Evolutionary conservation across 1,140 invertebrate genomes (phyloP), one percentile per base, ranked within the genome.

Genomic region (Zaprionus capensis): DNA sequence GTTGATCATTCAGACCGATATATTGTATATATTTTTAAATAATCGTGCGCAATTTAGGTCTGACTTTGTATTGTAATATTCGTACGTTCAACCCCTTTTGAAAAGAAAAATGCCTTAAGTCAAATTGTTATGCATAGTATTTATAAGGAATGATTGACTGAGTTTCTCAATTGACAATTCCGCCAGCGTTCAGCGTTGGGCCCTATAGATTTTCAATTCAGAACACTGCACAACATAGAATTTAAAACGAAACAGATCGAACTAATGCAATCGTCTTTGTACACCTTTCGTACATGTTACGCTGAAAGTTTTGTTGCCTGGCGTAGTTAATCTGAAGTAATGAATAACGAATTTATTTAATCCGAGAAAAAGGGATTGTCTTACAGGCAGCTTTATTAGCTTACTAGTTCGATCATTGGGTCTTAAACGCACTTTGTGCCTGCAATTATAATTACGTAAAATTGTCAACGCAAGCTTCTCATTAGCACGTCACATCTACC

Each of bases 361-460:
- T 51, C 2, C 11, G 20, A 51, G 1, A 51, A 51, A 22, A 24
- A 51, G 17, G 46, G 46, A 51, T 51, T 51, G 46, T 12, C 46
- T 51, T 24, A 51, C 11, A 14, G 5, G 20, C 20, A 12, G 6
- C n/a, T 24, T 51, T 12, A 51, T 51, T 24, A 51, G 20, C 46
- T 51, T 12, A 51, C 22, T 24, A 24, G 46, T 24, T 15, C 46
- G 20, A 51, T 24, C 46, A 12, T 0, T 12, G 20, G 5, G 46
- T 51, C 46, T 51, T 24, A 5, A 24, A 51, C 46, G 46, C 46
- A 51, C 46, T 24, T 34, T 28, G 14, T 17, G 17, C 22, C 3
- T 22, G 26, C 41, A 68, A 62, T 78, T 38, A n/a, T 15, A 51
- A 58, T 56, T 73, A 58, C 41, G 38, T 11, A 38, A 57, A 51